Conservation (phyloP, 2,797 vertebrate species). For the Dipus sagitta region DNA sequence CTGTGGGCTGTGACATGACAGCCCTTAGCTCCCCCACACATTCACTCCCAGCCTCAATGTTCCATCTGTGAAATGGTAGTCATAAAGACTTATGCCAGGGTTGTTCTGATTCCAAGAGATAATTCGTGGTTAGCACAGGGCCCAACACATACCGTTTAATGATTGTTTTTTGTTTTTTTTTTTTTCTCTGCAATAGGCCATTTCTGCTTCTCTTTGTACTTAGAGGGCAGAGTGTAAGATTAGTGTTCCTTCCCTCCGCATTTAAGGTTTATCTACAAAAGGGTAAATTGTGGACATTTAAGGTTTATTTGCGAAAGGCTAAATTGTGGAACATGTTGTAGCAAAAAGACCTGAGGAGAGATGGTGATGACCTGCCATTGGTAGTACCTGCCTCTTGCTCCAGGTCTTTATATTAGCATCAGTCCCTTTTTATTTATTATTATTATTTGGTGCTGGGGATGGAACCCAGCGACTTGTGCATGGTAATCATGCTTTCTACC, state of each 20-base stretch:
- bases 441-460: neutral
- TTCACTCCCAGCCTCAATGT: constrained; percentile 78
- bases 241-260: neutral
- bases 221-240: constrained; percentile 24
- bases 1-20: constrained; percentile 80
- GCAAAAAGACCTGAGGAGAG: neutral
- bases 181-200: neutral
- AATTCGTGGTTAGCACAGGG: constrained; percentile 44
- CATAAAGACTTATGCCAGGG: constrained; percentile 70
- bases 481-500: neutral
- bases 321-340: neutral
- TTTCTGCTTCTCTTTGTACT: constrained; percentile 37
- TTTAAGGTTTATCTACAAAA: neutral
- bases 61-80: constrained; percentile 83
- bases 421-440: neutral
- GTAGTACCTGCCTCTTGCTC: neutral
- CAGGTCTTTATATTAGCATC: neutral
- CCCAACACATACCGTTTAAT: constrained; percentile 13
- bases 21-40: constrained; percentile 72
- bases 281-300: neutral
- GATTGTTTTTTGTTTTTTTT: neutral
- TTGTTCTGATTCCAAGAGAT: constrained; percentile 63
- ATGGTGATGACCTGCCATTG: neutral
- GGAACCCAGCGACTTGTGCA: neutral
- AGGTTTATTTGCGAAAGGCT: too few relatives aligned